Conservation (phyloP, 2,113 vertebrate species). For the Lampris megalopsis region DNA sequence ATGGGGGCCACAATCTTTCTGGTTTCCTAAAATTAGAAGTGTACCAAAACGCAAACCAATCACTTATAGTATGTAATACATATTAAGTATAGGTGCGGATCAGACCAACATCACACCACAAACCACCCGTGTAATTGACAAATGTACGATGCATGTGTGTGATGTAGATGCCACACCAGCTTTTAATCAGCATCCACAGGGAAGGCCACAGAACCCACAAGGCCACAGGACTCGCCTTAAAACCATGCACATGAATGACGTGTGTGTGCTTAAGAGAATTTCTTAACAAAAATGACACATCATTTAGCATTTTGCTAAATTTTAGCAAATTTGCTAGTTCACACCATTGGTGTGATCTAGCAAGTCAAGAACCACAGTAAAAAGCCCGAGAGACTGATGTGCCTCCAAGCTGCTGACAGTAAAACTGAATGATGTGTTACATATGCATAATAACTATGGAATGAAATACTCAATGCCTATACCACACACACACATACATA, state of each 20-base stretch:
- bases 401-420: not conserved
- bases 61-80: slow-evolving; percentile 26
- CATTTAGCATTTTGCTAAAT: not conserved
- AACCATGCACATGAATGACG: slow-evolving; percentile 27
- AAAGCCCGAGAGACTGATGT: slow-evolving; percentile 1
- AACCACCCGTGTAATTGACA: slow-evolving; percentile 4
- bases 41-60: slow-evolving; percentile 18
- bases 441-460: not conserved
- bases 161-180: slow-evolving; percentile 1
- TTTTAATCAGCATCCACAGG: not conserved
- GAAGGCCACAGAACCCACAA: not conserved
- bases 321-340: too few relatives aligned
- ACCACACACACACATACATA: not conserved
- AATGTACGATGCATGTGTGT: not conserved
- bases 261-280: slow-evolving; percentile 8
- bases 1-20: slow-evolving; percentile 89
- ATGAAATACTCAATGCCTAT: not conserved
- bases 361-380: slow-evolving; percentile 32
- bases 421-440: slow-evolving; percentile 8
- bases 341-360: slow-evolving; percentile 5
- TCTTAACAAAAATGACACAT: slow-evolving; percentile 10
- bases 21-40: slow-evolving; percentile 80
- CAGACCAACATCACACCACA: slow-evolving; percentile 16
- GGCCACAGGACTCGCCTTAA: not conserved
- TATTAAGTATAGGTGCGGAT: not conserved